A percentile compares a stretch with the other conserved stretches of the same genome.
Evolutionary conservation across 2,113 vertebrate genomes (phyloP).

Genomic region (Dicentrarchus labrax): DNA sequence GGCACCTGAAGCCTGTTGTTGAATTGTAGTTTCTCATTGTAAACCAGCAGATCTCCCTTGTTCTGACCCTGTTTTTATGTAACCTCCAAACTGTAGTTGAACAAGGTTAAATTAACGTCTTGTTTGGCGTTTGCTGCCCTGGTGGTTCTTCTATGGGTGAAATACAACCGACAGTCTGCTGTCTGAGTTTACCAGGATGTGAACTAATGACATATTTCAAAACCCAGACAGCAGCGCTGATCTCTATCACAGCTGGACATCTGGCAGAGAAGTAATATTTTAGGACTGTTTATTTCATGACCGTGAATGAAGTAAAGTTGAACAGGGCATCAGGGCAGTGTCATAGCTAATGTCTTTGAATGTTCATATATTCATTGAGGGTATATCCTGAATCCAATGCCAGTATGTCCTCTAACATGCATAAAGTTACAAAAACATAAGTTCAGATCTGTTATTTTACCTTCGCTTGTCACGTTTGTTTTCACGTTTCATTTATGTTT

Average conservation of each 20-base stretch:
- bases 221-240: slow-evolving; percentile 13
- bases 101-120: not conserved
- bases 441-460: not conserved
- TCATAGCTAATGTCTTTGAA: no score
- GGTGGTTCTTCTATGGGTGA: slow-evolving; percentile 17
- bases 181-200: not conserved
- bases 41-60: not conserved
- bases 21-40: not conserved
- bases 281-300: not conserved
- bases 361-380: not conserved
- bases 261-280: not conserved
- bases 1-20: not conserved
- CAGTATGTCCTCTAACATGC: not conserved
- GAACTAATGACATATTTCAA: slow-evolving; percentile 11
- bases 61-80: not conserved
- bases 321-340: not conserved
- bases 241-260: slow-evolving; percentile 13
- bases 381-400: not conserved
- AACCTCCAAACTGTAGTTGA: not conserved
- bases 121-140: not conserved
- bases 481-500: not conserved
- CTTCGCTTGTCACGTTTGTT: not conserved
- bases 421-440: not conserved
- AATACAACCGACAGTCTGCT: slow-evolving; percentile 16
- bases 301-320: not conserved